These are phyloP conservation scores for Romanogobio albipinnatus DNA, from an alignment of 2,113 vertebrate genomes.

Conservation along the genomic window DNA sequence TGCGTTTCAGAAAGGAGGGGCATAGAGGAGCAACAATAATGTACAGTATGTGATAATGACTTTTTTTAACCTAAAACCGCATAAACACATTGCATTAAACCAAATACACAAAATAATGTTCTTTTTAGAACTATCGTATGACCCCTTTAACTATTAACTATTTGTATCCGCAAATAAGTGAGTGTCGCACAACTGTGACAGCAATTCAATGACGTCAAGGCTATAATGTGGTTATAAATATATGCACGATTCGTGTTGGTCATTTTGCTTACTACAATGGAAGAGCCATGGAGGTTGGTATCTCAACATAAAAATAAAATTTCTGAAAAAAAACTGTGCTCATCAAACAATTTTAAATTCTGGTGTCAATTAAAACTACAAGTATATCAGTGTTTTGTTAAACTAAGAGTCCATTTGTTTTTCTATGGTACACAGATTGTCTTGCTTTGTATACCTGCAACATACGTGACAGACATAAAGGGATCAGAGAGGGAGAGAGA, in stretches of 20 bases:
- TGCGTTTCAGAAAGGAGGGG: too few relatives aligned
- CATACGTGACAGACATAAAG: not conserved
- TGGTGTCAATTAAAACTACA: not conserved
- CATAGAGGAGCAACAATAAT: too few relatives aligned
- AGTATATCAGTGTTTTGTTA: not conserved
- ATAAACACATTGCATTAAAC: too few relatives aligned
- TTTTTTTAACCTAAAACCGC: too few relatives aligned
- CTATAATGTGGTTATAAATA: not conserved
- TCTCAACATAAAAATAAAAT: not conserved
- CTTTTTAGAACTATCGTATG: too few relatives aligned
- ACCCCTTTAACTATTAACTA: too few relatives aligned
- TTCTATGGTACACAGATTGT: conserved; percentile 20
- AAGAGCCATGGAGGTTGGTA: not conserved
- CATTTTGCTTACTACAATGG: not conserved
- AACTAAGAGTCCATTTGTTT: not conserved
- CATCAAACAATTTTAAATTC: not conserved
- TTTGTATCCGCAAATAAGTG: too few relatives aligned
- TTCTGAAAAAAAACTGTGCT: not conserved
- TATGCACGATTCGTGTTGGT: not conserved
- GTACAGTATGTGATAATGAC: too few relatives aligned
- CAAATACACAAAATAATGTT: too few relatives aligned
- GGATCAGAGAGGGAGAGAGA: not conserved
- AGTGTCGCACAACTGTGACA: not conserved
- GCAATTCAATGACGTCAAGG: not conserved
- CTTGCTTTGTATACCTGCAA: conserved; percentile 11